Percentiles rank a stretch among this genome's conserved stretches.
These are phyloP conservation scores for Mystacornis crossleyi DNA, from an alignment of 2,113 vertebrate genomes.

Conservation along the genomic window DNA sequence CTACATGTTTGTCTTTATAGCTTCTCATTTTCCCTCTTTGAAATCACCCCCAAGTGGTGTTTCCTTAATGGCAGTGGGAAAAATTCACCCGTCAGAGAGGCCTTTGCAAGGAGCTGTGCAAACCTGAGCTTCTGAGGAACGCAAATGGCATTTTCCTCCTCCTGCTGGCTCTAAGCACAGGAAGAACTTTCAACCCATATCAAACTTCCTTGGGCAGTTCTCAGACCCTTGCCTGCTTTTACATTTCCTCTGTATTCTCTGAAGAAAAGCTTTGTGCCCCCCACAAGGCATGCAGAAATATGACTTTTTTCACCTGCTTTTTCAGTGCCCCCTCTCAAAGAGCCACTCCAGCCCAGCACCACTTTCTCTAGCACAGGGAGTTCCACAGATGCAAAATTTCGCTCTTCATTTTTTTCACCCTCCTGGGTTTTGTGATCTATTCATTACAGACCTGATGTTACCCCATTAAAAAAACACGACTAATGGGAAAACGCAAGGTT, in stretches of 20 bases:
- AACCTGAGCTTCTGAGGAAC: not conserved
- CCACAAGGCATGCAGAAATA: not conserved
- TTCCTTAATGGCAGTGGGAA: constrained; percentile 21
- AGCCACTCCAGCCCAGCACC: not conserved
- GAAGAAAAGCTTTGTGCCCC: not conserved
- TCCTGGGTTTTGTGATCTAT: not conserved
- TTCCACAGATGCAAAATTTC: not conserved
- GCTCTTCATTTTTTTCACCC: not conserved
- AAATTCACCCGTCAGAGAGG: not conserved
- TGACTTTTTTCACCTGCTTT: not conserved
- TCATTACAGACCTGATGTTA: not conserved
- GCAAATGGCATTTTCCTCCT: not conserved
- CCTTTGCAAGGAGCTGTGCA: not conserved
- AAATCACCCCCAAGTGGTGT: not conserved
- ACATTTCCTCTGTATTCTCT: constrained; percentile 24
- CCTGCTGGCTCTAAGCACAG: not conserved
- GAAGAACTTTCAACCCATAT: not conserved
- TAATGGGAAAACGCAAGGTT: not conserved
- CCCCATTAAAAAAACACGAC: not conserved
- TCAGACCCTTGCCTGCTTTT: constrained; percentile 5
- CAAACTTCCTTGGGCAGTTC: not conserved
- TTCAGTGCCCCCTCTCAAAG: not conserved
- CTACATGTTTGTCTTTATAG: not conserved
- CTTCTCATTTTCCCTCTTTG: not conserved
- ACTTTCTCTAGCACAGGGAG: not conserved